phyloP scores from a whole-genome alignment of 2,797 vertebrate species.

The Xenopus petersii region DNA sequence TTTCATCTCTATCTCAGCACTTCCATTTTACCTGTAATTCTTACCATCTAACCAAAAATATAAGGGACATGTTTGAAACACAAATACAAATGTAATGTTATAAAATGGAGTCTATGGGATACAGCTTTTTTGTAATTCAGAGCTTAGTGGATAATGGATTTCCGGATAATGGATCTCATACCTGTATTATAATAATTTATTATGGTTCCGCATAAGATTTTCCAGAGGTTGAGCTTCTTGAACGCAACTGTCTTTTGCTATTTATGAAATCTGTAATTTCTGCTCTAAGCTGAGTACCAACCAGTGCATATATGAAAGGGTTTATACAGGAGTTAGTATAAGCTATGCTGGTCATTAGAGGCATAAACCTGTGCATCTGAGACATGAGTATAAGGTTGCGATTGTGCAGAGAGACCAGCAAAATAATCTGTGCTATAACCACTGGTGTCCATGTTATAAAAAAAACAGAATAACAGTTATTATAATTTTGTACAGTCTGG shows the following conservation, averaged over 20 bases:
- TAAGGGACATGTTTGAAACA: too few species aligned
- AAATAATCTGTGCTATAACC: constrained; percentile 21
- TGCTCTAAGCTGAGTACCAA: neutral
- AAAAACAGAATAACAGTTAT: constrained; percentile 1
- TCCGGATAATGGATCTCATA: too few species aligned
- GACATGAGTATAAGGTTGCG: neutral
- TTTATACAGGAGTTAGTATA: constrained; percentile 24
- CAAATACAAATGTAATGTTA: too few species aligned
- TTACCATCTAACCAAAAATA: too few species aligned
- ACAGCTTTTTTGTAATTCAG: too few species aligned
- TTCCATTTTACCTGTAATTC: too few species aligned
- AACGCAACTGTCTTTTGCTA: neutral
- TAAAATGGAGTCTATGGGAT: too few species aligned
- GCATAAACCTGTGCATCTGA: neutral
- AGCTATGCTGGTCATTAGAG: constrained; percentile 23
- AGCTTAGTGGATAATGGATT: too few species aligned
- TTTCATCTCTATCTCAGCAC: too few species aligned
- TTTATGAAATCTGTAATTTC: neutral
- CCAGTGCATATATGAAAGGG: constrained; percentile 17
- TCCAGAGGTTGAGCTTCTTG: too few species aligned
- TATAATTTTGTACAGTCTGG: constrained; percentile 20
- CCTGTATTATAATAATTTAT: too few species aligned
- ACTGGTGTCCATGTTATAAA: constrained; percentile 22
- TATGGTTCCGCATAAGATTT: too few species aligned
- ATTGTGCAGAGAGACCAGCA: neutral